A percentile compares a stretch with the other conserved stretches of the same genome.
Conservation (phyloP, 2,113 vertebrate genomes). For the Siphamia tubifer region DNA sequence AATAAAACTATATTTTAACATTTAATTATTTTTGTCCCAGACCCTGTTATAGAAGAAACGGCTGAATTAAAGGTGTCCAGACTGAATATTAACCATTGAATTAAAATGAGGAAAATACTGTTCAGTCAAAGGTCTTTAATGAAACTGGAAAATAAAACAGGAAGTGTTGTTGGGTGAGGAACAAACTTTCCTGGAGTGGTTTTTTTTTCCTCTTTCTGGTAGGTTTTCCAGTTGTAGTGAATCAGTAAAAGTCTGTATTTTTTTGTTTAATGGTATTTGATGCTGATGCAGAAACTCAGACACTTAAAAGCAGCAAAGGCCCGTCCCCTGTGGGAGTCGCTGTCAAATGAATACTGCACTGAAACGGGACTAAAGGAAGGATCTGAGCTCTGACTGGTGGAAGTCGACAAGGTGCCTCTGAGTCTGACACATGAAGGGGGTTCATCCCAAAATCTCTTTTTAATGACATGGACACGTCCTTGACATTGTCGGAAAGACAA, state of each 20-base stretch:
- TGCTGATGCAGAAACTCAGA: not conserved
- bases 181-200: too few species aligned
- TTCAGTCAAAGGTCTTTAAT: too few species aligned
- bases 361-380: not conserved
- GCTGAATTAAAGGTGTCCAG: too few species aligned
- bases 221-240: too few species aligned
- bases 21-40: too few species aligned
- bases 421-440: not conserved
- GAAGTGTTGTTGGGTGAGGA: too few species aligned
- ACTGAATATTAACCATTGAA: too few species aligned
- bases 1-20: too few species aligned
- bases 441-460: not conserved
- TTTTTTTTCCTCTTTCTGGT: too few species aligned
- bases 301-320: slow-evolving; percentile 5
- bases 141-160: too few species aligned
- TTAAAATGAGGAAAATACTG: too few species aligned
- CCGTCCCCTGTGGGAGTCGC: not conserved
- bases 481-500: not conserved
- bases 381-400: not conserved
- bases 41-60: too few species aligned
- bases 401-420: not conserved
- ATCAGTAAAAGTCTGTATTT: not conserved
- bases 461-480: not conserved
- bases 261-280: not conserved
- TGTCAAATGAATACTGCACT: slow-evolving; percentile 15